Evolutionary conservation across 92 coral and sea anemone species (phyloP), one percentile per base, ranked within the genome.

Genomic region (Phenganax stokvisi): DNA sequence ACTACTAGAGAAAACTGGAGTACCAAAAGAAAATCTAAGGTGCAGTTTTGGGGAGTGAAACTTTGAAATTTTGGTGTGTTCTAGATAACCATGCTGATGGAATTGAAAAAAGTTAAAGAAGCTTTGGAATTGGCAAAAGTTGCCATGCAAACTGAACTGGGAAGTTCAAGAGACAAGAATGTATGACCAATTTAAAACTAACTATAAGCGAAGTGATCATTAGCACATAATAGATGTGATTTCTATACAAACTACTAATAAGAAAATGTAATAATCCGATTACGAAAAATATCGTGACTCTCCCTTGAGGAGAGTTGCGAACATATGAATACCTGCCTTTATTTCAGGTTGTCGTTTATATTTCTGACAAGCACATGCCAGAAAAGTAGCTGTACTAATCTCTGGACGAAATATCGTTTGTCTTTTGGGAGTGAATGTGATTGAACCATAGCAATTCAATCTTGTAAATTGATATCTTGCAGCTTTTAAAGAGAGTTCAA

Each of bases 81-180:
- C 8, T 57, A 94, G 98, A 88, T 96, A 85, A 92, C 88, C 78
- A 86, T 85, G 91, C 85, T 96, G 86, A 77, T 96, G 54, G 87
- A 80, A 75, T 89, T 90, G 61, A 96, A 90, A 79, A 92, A 90
- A 71, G 93, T 96, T 54, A 83, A 86, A 51, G 99, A 96, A 83
- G 97, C 99, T 28, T 87, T 96, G 28, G 96, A 96, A 71, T 88
- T 96, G 27, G 99, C 99, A 25, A 97, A 92, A 54, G 92, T 96
- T 87, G 97, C 99, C 80, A 90, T 96, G 91, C 96, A 96, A 89
- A 96, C 96, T 27, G 80, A 84, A 53, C 72, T 84, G 15, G 92
- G 89, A 27, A 81, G 87, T 70, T 87, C 88, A 11, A 86, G 89
- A 61, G 92, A 96, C 54, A 90, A 89, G 57, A 84, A 89, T 86